Conservation (phyloP, 2,113 vertebrate genomes). For the Dromas ardeola region DNA sequence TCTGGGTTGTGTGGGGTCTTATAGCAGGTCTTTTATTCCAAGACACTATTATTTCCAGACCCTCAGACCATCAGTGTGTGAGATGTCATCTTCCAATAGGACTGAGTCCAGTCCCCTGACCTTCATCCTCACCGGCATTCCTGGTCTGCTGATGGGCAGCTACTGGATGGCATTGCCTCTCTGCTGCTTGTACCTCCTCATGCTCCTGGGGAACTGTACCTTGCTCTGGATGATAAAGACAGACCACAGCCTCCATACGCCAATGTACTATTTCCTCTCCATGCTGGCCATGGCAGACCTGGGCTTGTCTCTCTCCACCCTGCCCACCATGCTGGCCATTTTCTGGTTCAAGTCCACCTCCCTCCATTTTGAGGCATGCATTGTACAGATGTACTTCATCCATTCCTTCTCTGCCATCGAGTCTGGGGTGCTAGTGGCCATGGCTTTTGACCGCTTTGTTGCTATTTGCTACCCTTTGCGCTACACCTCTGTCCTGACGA, state of each 20-base stretch:
- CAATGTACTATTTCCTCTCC: conserved; percentile 29
- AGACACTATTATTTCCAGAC: neutral
- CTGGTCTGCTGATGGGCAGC: neutral
- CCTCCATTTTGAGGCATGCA: neutral
- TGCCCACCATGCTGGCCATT: conserved; percentile 31
- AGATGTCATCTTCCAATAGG: neutral
- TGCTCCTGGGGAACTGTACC: conserved; percentile 29
- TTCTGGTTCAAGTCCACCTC: conserved; percentile 11
- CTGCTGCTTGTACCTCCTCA: conserved; percentile 14
- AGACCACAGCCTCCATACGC: neutral
- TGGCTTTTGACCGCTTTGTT: conserved; percentile 48
- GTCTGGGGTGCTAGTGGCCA: conserved; percentile 36
- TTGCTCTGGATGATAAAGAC: neutral
- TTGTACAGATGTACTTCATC: conserved; percentile 51
- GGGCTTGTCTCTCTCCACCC: conserved; percentile 36
- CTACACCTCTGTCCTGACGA: conserved; percentile 1
- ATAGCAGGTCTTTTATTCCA: neutral
- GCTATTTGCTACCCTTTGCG: conserved; percentile 22
- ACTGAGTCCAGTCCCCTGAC: neutral
- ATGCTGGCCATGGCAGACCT: conserved; percentile 41
- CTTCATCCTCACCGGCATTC: conserved; percentile 31
- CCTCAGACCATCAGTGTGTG: accelerated
- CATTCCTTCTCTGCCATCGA: conserved; percentile 19
- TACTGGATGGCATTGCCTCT: conserved; percentile 11
- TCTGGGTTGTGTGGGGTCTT: neutral